These are phyloP conservation scores for Lamprologus ornatipinnis DNA, from an alignment of 2,113 vertebrate genomes.

Conservation along the genomic window DNA sequence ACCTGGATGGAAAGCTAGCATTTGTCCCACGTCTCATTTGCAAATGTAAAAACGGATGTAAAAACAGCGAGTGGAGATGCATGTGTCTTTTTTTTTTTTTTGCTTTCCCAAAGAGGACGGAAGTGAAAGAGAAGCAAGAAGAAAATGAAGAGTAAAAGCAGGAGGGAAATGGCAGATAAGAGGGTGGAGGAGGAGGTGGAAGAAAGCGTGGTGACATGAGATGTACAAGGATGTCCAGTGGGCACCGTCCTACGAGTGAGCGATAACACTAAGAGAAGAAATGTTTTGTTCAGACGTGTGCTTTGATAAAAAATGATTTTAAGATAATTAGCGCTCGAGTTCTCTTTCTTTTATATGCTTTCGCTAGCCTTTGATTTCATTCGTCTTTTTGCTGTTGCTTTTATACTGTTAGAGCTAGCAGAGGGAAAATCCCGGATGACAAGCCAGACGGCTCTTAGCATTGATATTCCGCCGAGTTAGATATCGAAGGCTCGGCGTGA, in stretches of 20 bases:
- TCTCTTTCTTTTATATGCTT: neutral
- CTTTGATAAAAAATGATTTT: neutral
- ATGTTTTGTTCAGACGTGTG: neutral
- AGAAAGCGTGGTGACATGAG: neutral
- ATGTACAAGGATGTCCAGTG: neutral
- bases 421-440: neutral
- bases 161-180: neutral
- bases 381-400: neutral
- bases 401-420: neutral
- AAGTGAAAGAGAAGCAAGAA: neutral
- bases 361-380: neutral
- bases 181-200: neutral
- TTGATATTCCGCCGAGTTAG: neutral
- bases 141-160: neutral
- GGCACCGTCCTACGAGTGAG: neutral
- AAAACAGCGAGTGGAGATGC: neutral
- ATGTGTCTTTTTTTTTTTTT: neutral
- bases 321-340: neutral
- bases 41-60: neutral
- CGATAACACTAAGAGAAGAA: too few relatives aligned
- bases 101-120: neutral
- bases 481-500: neutral
- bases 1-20: neutral
- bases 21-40: slow-evolving; percentile 14
- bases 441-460: neutral